Percentiles rank a stretch among this genome's conserved stretches.
Evolutionary conservation across 1,140 invertebrate species (phyloP).

Genomic region (Drosophila hydei): DNA sequence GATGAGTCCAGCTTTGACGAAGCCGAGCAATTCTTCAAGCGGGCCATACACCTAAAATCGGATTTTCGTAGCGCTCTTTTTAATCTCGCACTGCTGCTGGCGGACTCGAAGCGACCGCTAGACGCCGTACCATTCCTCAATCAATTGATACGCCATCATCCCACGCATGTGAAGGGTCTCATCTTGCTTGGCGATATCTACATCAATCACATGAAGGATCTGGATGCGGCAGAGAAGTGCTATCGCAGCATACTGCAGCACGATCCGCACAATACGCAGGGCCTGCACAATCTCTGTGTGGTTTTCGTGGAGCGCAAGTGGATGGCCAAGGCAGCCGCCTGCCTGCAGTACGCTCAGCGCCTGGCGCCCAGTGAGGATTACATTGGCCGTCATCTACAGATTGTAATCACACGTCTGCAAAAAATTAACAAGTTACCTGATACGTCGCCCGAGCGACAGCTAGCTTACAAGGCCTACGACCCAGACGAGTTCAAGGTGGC

Average conservation of each 20-base stretch:
- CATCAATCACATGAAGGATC: conserved; percentile 97
- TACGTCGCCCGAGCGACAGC: conserved; percentile 68
- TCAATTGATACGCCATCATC: conserved; percentile 95
- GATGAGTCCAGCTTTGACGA: conserved; percentile 94
- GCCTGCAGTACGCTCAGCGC: conserved; percentile 90
- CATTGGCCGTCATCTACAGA: conserved; percentile 91
- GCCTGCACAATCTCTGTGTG: conserved; percentile 97
- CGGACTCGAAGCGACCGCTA: conserved; percentile 93
- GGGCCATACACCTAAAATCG: conserved; percentile 92
- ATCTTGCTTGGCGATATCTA: conserved; percentile 98
- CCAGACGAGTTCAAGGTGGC: conserved; percentile 71
- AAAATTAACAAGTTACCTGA: conserved; percentile 83
- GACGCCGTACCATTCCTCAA: conserved; percentile 97
- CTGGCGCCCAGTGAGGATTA: conserved; percentile 95
- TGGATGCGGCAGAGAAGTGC: conserved; percentile 97
- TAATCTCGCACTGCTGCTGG: conserved; percentile 95
- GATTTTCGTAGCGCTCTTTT: conserved; percentile 97
- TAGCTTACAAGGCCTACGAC: conserved; percentile 79
- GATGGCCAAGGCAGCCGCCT: conserved; percentile 91
- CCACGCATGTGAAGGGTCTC: conserved; percentile 96
- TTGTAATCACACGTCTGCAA: conserved; percentile 73
- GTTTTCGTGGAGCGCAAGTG: conserved; percentile 96
- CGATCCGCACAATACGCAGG: conserved; percentile 96
- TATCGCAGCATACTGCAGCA: conserved; percentile 94
- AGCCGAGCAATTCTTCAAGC: conserved; percentile 95